Evolutionary conservation across 2,797 vertebrate genomes (phyloP).

Genomic region (Brotula barbata): DNA sequence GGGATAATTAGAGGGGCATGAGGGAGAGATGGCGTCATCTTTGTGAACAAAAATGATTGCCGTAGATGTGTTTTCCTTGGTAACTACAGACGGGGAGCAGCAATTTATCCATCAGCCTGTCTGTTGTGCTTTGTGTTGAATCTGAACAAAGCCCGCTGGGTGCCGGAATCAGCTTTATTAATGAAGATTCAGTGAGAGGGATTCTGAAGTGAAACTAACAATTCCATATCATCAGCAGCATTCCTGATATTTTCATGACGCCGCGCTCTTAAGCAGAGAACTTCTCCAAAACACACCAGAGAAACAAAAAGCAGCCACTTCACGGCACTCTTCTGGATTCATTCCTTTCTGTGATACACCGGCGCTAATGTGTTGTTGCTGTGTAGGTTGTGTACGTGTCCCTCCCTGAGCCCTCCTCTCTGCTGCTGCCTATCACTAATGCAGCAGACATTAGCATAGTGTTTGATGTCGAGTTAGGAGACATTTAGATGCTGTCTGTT

Average conservation of each 20-base stretch:
- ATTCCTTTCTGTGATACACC: too few species aligned
- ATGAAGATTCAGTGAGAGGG: neutral
- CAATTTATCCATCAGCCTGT: conserved; percentile 4
- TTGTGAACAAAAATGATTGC: neutral
- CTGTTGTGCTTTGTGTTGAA: too few species aligned
- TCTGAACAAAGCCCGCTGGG: conserved; percentile 9
- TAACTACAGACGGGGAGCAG: neutral
- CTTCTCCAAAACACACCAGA: conserved; percentile 34
- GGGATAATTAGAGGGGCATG: neutral
- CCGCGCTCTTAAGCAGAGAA: neutral
- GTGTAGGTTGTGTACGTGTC: conserved; percentile 49
- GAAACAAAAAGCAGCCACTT: too few species aligned
- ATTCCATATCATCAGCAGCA: conserved; percentile 11
- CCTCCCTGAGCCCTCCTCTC: too few species aligned
- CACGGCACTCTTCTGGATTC: too few species aligned
- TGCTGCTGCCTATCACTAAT: conserved; percentile 67
- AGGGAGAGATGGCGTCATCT: neutral
- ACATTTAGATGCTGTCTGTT: conserved; percentile 78
- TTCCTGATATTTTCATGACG: neutral
- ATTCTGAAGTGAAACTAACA: conserved; percentile 1
- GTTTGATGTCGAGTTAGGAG: conserved; percentile 83
- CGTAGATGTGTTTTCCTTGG: conserved; percentile 8
- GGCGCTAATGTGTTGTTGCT: conserved; percentile 35
- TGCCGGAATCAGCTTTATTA: conserved; percentile 1
- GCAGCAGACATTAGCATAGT: conserved; percentile 81